These are phyloP conservation scores for Rhagonycha lutea DNA, from an alignment of 2,888 invertebrate species.

Conservation along the genomic window DNA sequence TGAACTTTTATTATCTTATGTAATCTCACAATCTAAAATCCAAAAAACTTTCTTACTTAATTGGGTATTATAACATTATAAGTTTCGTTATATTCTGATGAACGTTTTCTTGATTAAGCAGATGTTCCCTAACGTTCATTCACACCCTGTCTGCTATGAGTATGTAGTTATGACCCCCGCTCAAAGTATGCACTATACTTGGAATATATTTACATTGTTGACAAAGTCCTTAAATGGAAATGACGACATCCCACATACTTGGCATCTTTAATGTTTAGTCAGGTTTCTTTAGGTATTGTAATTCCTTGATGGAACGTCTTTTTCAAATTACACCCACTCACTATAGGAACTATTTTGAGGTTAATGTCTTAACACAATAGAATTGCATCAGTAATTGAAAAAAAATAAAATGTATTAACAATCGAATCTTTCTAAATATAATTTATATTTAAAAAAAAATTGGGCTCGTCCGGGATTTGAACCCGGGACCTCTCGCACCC, in stretches of 20 bases:
- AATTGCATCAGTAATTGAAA: not conserved
- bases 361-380: not conserved
- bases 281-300: not conserved
- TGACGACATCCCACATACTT: slow-evolving; percentile 18
- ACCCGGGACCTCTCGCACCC: slow-evolving; percentile 66
- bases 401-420: not conserved
- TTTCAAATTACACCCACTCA: not conserved
- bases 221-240: slow-evolving; percentile 25
- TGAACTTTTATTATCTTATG: not conserved
- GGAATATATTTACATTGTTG: slow-evolving; percentile 12
- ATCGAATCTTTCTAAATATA: not conserved
- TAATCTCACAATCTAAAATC: not conserved
- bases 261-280: not conserved
- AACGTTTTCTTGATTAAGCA: slow-evolving; percentile 3
- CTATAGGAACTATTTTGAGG: not conserved
- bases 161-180: not conserved
- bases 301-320: not conserved
- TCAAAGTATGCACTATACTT: slow-evolving; percentile 3
- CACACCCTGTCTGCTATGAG: slow-evolving; percentile 9
- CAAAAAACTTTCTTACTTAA: not conserved
- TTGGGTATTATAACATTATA: not conserved
- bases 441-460: slow-evolving; percentile 13
- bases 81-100: not conserved
- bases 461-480: slow-evolving; percentile 64
- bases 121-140: slow-evolving; percentile 10